Evolutionary conservation across 2,888 invertebrate genomes (phyloP).

Genomic region (Empis stercorea): DNA sequence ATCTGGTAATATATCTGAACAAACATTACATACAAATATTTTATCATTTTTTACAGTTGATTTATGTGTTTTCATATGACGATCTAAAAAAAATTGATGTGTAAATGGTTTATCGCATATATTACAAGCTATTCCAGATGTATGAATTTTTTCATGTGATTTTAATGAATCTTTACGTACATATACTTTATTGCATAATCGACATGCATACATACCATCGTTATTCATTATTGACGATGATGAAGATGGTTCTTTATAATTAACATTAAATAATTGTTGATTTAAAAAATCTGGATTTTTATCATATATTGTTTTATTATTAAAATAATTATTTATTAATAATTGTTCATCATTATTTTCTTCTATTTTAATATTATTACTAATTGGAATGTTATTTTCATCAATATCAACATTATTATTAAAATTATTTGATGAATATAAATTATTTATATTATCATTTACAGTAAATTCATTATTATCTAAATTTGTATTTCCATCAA

Average conservation of each 20-base stretch:
- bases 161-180: background rate
- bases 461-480: too few relatives aligned
- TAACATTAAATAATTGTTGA: too few relatives aligned
- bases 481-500: too few relatives aligned
- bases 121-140: background rate
- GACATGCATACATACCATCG: background rate
- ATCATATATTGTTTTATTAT: too few relatives aligned
- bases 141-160: background rate
- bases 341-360: too few relatives aligned
- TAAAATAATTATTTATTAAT: too few relatives aligned
- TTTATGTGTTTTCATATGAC: background rate
- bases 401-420: too few relatives aligned
- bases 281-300: too few relatives aligned
- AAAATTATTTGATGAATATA: too few relatives aligned
- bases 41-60: background rate
- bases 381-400: too few relatives aligned
- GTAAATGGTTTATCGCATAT: background rate
- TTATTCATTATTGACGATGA: background rate
- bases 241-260: background rate
- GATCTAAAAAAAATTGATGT: background rate
- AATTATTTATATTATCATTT: too few relatives aligned
- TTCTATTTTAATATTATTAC: too few relatives aligned
- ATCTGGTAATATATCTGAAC: background rate
- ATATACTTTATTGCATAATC: background rate
- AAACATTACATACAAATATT: background rate